These are phyloP conservation scores for Hofmannophila pseudospretella DNA, from an alignment of 2,888 invertebrate species.

Conservation along the genomic window DNA sequence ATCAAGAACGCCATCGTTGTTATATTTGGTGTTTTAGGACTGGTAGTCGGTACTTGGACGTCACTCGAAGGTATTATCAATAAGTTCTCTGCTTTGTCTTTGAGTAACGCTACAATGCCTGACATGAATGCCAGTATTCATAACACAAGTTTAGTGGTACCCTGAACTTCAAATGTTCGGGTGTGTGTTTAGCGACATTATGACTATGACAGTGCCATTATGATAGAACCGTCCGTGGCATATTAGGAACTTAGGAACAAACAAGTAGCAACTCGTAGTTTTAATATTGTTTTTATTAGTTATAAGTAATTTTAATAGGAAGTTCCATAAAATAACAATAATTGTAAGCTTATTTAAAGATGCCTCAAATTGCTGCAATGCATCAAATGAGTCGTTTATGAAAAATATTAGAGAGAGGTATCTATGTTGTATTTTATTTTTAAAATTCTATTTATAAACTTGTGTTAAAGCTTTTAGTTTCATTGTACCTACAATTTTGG, in stretches of 20 bases:
- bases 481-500: too few relatives aligned
- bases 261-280: neutral
- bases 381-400: too few relatives aligned
- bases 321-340: too few relatives aligned
- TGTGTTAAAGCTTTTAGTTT: too few relatives aligned
- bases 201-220: slow-evolving; percentile 36
- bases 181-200: slow-evolving; percentile 10
- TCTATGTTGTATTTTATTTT: too few relatives aligned
- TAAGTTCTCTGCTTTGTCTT: slow-evolving; percentile 56
- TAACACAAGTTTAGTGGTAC: neutral
- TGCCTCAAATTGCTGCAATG: too few relatives aligned
- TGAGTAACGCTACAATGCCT: slow-evolving; percentile 12
- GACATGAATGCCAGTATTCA: slow-evolving; percentile 14
- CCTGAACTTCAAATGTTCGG: neutral
- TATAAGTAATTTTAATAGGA: too few relatives aligned
- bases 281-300: too few relatives aligned
- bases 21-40: slow-evolving; percentile 81
- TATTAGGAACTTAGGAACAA: neutral
- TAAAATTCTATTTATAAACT: too few relatives aligned
- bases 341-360: too few relatives aligned
- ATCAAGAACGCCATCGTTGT: slow-evolving; percentile 80
- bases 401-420: too few relatives aligned
- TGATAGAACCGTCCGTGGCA: slow-evolving; percentile 28
- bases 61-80: slow-evolving; percentile 80
- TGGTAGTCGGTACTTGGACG: slow-evolving; percentile 84